Evolutionary conservation across 2,797 vertebrate genomes (phyloP).

Genomic region (Danio tinwini): DNA sequence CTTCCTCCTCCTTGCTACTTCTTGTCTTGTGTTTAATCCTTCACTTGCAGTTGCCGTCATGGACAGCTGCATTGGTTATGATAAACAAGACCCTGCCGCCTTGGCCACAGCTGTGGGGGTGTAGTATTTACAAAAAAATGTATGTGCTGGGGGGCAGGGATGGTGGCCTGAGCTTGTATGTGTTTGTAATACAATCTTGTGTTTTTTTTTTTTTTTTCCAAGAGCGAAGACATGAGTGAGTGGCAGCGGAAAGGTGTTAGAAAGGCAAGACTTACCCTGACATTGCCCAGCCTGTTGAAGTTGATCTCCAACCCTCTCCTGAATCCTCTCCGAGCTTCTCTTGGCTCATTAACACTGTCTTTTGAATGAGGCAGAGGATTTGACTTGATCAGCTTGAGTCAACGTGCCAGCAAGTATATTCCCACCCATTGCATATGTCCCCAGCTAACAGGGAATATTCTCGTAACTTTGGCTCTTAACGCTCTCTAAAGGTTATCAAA

Average conservation of each 20-base stretch:
- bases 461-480: too few relatives aligned
- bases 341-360: constrained; percentile 44
- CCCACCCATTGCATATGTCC: constrained; percentile 10
- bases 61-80: constrained; percentile 67
- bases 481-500: too few relatives aligned
- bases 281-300: constrained; percentile 8
- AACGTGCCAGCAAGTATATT: constrained; percentile 34
- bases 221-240: constrained; percentile 45
- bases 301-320: constrained; percentile 40
- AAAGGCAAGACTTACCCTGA: constrained; percentile 32
- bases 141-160: constrained; percentile 35
- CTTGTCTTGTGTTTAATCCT: constrained; percentile 46
- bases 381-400: constrained; percentile 43
- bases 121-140: constrained; percentile 46
- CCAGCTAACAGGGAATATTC: too few relatives aligned
- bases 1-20: constrained; percentile 34
- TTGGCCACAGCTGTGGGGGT: constrained; percentile 65
- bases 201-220: constrained; percentile 46
- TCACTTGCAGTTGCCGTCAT: constrained; percentile 53
- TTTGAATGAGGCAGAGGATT: constrained; percentile 42
- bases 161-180: constrained; percentile 29
- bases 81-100: constrained; percentile 69
- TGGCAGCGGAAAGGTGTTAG: constrained; percentile 55
- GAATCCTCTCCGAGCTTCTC: constrained; percentile 16
- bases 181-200: constrained; percentile 35